Evolutionary conservation across 2,888 invertebrate genomes (phyloP), one percentile per base, ranked within the genome.

Genomic region (Drosophila suboccidentalis): DNA sequence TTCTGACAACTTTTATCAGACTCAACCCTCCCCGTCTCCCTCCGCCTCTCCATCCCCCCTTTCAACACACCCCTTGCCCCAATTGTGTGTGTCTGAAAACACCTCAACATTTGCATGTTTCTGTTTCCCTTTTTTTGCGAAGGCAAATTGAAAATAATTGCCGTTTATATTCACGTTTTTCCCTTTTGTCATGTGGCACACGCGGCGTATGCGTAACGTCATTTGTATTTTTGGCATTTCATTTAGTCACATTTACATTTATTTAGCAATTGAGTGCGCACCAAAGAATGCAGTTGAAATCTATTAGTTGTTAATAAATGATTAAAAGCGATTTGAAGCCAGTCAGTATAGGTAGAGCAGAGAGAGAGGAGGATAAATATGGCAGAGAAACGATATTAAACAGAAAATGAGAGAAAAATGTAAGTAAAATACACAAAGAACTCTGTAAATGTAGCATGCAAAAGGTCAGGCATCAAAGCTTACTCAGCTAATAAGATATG

Each of bases 1-100:
- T 89, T 87, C 87, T 83, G 80, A 74, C 86, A 85, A 82, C 75
- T 75, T 77, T 75, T 61, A 61, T 57, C 61, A 68, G 61, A 10
- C 17, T 32, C 53, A 22, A 50, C 29, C 41, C 11, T 17, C 11
- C n/a, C 44, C n/a, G n/a, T n/a, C 13, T 32, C 9, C 4, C 13
- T 5, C 15, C 22, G 17, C 34, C 0, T 8, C 29, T 1, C 2
- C n/a, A n/a, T 0, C 5, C 11, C 39, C 26, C 1, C n/a, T 0
- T 3, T n/a, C n/a, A 8, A 8, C 29, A 29, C 8, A 8, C 8
- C 9, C 9, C n/a, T 5, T 3, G 9, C 1, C 10, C 8, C 8
- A 0, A 0, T 29, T 29, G 29, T 38, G 34, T 38, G 34, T 54
- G 51, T 57, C 44, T 34, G 59, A 51, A 54, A 71, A 66, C 66